Evolutionary conservation across 2,888 invertebrate genomes (phyloP), one percentile per base, ranked within the genome.

Genomic region (Oligia fasciuncula): DNA sequence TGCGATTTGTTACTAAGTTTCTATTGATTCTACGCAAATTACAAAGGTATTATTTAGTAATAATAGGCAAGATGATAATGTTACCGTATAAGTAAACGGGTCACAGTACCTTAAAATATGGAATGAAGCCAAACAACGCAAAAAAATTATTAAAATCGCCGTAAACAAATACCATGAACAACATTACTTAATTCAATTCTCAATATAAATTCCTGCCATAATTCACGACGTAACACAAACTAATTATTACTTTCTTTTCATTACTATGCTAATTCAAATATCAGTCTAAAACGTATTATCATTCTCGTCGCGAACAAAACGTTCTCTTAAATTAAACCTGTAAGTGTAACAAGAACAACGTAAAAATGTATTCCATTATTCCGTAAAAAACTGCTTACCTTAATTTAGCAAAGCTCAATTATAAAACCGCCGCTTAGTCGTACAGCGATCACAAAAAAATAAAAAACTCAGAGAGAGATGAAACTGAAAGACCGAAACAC

Each of bases 391-490:
- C 35, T 83, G 85, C 89, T 89, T 87, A 89, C 89, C 89, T 89
- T 87, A 88, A 87, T 86, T 85, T 70, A 90, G 87, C 88, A 86
- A 83, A 88, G 83, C 80, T 85, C 74, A 83, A 87, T 85, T 89
- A 84, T 78, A 88, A 85, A 83, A 79, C 85, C 85, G 83, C 79
- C 73, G 88, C 72, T 75, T 66, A 84, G 81, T 82, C n/a, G 79
- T 73, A 80, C 81, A 83, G 81, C 70, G 62, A 79, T 71, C 69
- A 84, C 77, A 80, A 80, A 76, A 80, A 80, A 69, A 76, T 68
- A 70, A 40, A 14, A 80, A 77, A 46, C 17, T 71, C 87, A 83
- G 80, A 66, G 19, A 46, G 67, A 76, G 9, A 82, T 77, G 49
- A 84, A 87, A 87, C 81, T 63, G 19, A 79, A 81, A 76, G 85